Base-by-base conservation (phyloP, 2,797 vertebrate species). In the Pyrocephalus nanus region DNA sequence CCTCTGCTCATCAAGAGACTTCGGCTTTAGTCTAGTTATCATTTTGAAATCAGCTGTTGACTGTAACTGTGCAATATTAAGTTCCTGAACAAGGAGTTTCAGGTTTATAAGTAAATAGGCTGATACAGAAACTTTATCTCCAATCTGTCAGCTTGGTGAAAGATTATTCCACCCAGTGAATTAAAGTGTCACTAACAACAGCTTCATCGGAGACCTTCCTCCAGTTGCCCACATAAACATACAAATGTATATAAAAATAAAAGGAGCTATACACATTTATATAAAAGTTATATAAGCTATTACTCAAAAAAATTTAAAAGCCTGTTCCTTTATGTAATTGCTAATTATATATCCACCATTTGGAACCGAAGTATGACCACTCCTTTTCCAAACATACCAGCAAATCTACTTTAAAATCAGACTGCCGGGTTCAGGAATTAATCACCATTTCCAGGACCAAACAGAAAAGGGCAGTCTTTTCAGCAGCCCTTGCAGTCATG, bases 321-420 rank as follows among this genome's bases (percentile, higher is more conserved):
- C 4, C 5, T 15, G 3, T 6, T 54, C 23, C 19, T 78, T 60
- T n/a, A 20, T 13, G 15, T 17, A 64, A 50, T 15, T 58, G 42
- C 8, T 51, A 14, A 26, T 50, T 69, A 54, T 61, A 86, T 22
- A n/a, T 7, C 5, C 26, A 53, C 22, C 34, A 10, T 18, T 29
- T 16, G 10, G 32, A 77, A 17, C 3, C 1, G 0, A 66, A 90
- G 36, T 27, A 43, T 0, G 3, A 79, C 42, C 3, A 8, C 22
- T 45, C 22, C 22, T 54, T 66, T 74, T 19, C 34, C 48, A 34
- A 64, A n/a, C 14, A 29, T 7, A 30, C 13, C 29, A 43, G 6
- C 15, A 62, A 79, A 36, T 1, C 30, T 29, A 38, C 13, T 27
- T 66, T 48, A 42, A 51, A 77, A 29, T 23, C 60, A 54, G 29